Conservation (phyloP, 2,888 invertebrate species). For the Sturmia bella region DNA sequence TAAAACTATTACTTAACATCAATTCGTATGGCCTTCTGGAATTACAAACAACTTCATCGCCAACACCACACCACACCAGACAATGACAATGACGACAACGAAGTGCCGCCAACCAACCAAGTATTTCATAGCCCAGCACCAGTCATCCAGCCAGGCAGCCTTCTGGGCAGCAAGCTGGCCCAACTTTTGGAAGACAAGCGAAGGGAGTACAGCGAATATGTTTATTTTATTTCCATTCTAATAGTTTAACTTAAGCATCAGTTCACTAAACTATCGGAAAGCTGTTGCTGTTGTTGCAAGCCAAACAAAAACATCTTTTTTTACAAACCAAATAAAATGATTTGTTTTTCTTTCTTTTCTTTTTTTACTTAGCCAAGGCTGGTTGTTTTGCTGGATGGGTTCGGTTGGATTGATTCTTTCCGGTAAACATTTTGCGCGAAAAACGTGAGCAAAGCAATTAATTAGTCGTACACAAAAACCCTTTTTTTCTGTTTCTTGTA, state of each 20-base stretch:
- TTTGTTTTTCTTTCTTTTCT: too few relatives aligned
- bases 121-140: constrained; percentile 34
- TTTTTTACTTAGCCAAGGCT: constrained; percentile 57
- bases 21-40: constrained; percentile 74
- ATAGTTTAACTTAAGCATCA: constrained; percentile 58
- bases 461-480: constrained; percentile 78
- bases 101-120: constrained; percentile 58
- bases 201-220: constrained; percentile 43
- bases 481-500: constrained; percentile 71
- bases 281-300: not conserved
- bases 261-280: constrained; percentile 35
- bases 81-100: constrained; percentile 67
- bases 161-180: not conserved
- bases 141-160: not conserved
- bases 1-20: constrained; percentile 75
- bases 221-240: constrained; percentile 67
- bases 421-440: constrained; percentile 74
- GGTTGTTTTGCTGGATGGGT: constrained; percentile 50
- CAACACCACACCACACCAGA: constrained; percentile 58
- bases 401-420: constrained; percentile 74
- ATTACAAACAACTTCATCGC: constrained; percentile 76
- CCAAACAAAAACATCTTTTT: constrained; percentile 13
- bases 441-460: constrained; percentile 78
- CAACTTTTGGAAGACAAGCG: constrained; percentile 36
- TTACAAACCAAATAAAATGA: constrained; percentile 45